These are phyloP conservation scores for Lates calcarifer DNA, from an alignment of 2,113 vertebrate species.

Conservation along the genomic window DNA sequence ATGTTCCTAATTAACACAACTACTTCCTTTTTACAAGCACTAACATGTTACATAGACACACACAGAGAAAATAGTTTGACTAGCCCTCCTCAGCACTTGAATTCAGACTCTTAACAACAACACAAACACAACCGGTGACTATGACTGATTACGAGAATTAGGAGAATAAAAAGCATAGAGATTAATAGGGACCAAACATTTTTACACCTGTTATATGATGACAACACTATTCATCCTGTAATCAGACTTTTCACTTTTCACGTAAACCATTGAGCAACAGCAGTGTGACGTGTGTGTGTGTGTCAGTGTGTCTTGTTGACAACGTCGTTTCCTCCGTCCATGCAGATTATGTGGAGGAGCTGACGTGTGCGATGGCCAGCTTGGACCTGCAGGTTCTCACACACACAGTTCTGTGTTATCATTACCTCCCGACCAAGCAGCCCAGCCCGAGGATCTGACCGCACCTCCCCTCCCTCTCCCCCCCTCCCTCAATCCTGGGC, in stretches of 20 bases:
- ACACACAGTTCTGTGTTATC: slow-evolving; percentile 68
- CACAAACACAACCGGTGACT: slow-evolving; percentile 18
- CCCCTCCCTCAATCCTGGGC: slow-evolving; percentile 72
- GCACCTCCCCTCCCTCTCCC: slow-evolving; percentile 34
- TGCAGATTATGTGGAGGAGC: slow-evolving; percentile 79
- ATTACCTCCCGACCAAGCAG: slow-evolving; percentile 64
- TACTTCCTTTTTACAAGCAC: slow-evolving; percentile 65
- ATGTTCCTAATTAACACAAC: slow-evolving; percentile 71
- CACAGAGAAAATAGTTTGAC: slow-evolving; percentile 19
- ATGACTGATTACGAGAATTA: background rate
- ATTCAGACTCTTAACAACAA: slow-evolving; percentile 2
- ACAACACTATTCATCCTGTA: background rate
- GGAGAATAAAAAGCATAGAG: background rate
- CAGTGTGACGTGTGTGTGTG: background rate
- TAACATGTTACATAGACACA: slow-evolving; percentile 42
- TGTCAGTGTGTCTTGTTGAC: slow-evolving; percentile 11
- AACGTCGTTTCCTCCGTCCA: background rate
- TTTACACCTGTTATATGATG: background rate
- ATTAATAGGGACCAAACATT: background rate
- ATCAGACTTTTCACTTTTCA: background rate
- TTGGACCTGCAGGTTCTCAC: slow-evolving; percentile 76
- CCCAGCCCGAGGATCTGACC: slow-evolving; percentile 71
- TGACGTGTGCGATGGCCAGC: slow-evolving; percentile 82
- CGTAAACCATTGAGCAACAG: background rate
- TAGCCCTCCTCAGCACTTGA: background rate